Percentiles rank a stretch among this genome's conserved stretches.
Evolutionary conservation across 2,888 invertebrate species (phyloP).

Genomic region (Stenodera caucasica): DNA sequence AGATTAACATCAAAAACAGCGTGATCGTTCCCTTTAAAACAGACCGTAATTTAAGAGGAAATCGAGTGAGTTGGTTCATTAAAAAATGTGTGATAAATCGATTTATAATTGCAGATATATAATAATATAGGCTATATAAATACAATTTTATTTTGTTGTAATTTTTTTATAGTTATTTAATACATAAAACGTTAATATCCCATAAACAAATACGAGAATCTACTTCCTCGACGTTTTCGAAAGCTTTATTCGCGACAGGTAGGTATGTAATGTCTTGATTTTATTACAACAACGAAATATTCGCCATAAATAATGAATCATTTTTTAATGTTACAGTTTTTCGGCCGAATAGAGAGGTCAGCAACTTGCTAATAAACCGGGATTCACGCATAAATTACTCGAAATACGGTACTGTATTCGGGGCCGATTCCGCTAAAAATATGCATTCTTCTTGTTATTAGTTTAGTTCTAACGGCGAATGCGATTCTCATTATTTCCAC

Average conservation of each 20-base stretch:
- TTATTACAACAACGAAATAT: conserved; percentile 1
- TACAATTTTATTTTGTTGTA: too few species aligned
- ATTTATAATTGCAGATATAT: too few species aligned
- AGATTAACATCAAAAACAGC: not conserved
- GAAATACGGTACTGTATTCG: not conserved
- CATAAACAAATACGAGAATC: not conserved
- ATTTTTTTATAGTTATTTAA: not conserved
- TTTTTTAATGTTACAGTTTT: too few species aligned
- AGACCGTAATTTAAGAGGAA: not conserved
- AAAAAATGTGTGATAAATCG: not conserved
- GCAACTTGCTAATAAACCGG: too few species aligned
- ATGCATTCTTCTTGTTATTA: not conserved
- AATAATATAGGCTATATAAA: too few species aligned
- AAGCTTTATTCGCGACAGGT: not conserved
- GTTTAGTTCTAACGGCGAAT: not conserved
- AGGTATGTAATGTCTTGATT: not conserved
- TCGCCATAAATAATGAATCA: not conserved
- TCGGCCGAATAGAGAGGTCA: too few species aligned
- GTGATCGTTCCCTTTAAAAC: not conserved
- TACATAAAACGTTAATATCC: not conserved
- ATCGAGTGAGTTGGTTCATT: not conserved
- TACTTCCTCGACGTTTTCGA: not conserved
- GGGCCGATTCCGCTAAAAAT: not conserved
- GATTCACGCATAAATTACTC: too few species aligned
- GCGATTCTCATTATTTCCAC: not conserved